Base-by-base conservation (phyloP, 2,113 vertebrate species). In the Megaceryle maxima region DNA sequence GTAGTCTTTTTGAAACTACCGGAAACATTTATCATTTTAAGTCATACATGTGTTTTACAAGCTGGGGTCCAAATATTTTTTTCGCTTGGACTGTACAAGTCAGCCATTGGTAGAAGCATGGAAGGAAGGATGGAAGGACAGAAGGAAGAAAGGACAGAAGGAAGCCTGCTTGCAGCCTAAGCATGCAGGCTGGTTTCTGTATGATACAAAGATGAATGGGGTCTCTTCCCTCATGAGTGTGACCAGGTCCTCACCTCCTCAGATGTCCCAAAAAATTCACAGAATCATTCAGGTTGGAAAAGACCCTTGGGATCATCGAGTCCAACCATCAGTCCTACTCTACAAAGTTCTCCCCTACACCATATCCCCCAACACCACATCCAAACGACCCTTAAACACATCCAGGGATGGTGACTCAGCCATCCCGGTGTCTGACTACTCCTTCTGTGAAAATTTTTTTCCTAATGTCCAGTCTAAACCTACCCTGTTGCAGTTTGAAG, bases 201-300 rank as follows among this genome's bases (percentile, higher is more conserved):
- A 19, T 11, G 51, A 29, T 8, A 53, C 0, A 5, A 78, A 55
- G 5, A 3, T 1, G 2, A 4, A 35, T 24, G 3, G 3, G 37
- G 6, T 55, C 44, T 69, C 26, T 63, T 19, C 10, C 5, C 16
- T 16, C 10, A 1, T 5, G 7, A 19, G 4, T 10, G 20, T 56
- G 28, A 62, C 5, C 41, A 70, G 25, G 10, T 53, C 41, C 6
- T 44, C 3, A 2, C 17, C 25, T 76, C 43, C 57, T 75, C 51
- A 75, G 43, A 70, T 9, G 41, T 9, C 41, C 8, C 15, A 75
- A 72, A 69, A 0, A 50, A 22, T 41, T 41, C 39, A 41, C 39
- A 41, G 39, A 41, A 41, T 41, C 39, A 41, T 41, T 41, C 39
- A 41, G 39, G 39, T 41, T 41, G 39, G 39, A 41, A 41, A 41